Base-by-base conservation (phyloP, 2,888 invertebrate species). In the Seira sanloemensis region DNA sequence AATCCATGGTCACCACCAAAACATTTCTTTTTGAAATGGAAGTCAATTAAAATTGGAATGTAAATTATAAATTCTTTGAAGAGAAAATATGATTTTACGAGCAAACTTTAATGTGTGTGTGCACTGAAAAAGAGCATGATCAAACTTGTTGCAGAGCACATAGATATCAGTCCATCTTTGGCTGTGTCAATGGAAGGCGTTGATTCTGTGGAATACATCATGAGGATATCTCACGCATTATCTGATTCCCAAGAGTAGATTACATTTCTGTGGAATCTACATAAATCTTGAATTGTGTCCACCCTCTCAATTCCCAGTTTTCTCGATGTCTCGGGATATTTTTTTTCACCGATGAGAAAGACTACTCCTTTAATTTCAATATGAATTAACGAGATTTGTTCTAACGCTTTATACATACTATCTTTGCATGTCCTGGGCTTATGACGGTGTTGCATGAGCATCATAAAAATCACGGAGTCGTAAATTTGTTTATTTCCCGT, bases 221-320 rank as follows among this genome's bases (percentile, higher is more conserved):
- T 50, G 50, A 12, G 50, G 62, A 62, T 62, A 71, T 78, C 71
- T 54, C 77, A 77, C 68, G n/a, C 77, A 24, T 21, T 24, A 25
- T 25, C 62, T 19, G 76, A 46, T 26, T 71, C 71, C 65, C 62
- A 66, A 46, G 67, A 37, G 78, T 68, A 71, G 74, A 84, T 78
- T 84, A 69, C 54, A 75, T 68, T 78, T 84, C 69, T 66, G 2
- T 84, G 84, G 78, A 78, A 78, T 78, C 68, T 74, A 46, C 78
- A 84, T 84, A 84, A 84, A 84, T 84, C 67, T 84, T 18, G 21
- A 58, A 62, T 50, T 67, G 73, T 84, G 84, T 78, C 84, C 84
- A 84, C 84, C 84, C 84, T 78, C 46, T 27, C 62, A 21, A 23
- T 62, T 62, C 21, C 62, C 2, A 62, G n/a, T 18, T 58, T 58